These are phyloP conservation scores for Cydia fagiglandana DNA, from an alignment of 1,140 invertebrate genomes.

Conservation along the genomic window DNA sequence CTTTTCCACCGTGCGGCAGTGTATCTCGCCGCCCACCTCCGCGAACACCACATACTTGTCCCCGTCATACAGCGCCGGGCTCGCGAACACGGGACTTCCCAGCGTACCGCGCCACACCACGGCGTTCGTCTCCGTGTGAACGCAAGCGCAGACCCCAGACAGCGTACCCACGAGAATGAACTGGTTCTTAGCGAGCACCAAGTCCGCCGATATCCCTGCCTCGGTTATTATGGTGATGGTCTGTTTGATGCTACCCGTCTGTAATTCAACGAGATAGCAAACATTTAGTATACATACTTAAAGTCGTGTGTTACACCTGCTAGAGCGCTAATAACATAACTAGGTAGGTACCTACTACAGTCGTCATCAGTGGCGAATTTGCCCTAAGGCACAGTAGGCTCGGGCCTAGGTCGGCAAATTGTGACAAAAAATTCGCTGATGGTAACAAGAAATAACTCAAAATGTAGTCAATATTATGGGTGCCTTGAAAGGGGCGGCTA, in stretches of 20 bases:
- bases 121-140: constrained; percentile 69
- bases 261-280: constrained; percentile 41
- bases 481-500: too few relatives aligned
- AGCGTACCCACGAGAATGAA: constrained; percentile 79
- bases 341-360: not conserved
- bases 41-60: constrained; percentile 79
- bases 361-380: not conserved
- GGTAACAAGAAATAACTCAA: too few relatives aligned
- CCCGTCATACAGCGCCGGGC: constrained; percentile 76
- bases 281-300: too few relatives aligned
- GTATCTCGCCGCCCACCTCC: constrained; percentile 80
- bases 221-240: constrained; percentile 61
- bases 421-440: too few relatives aligned
- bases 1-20: constrained; percentile 73
- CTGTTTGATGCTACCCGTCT: constrained; percentile 61
- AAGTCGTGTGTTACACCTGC: too few relatives aligned
- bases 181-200: constrained; percentile 72
- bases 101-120: constrained; percentile 80
- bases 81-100: constrained; percentile 83
- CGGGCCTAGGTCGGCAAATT: too few relatives aligned
- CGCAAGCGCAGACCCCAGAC: constrained; percentile 78
- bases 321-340: not conserved
- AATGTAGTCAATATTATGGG: too few relatives aligned
- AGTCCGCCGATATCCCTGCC: constrained; percentile 82
- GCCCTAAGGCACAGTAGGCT: too few relatives aligned